A percentile compares a stretch with the other conserved stretches of the same genome.
Evolutionary conservation across 2,113 vertebrate species (phyloP).

Genomic region (Pelobates fuscus): DNA sequence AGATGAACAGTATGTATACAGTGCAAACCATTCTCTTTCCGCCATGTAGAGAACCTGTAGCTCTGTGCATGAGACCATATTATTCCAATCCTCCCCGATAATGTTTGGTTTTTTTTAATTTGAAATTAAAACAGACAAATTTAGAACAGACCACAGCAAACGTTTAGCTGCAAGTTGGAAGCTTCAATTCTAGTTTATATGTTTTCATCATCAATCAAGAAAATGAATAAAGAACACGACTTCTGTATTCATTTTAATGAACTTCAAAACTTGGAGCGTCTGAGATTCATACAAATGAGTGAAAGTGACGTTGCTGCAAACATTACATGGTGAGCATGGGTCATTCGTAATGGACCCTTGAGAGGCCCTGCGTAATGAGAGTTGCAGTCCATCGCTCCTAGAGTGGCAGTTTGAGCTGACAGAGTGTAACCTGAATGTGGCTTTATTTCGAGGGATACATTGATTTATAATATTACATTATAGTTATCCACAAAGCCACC

Average conservation of each 20-base stretch:
- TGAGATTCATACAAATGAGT: background rate
- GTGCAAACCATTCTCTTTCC: slow-evolving; percentile 43
- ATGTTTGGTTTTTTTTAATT: background rate
- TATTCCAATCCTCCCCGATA: slow-evolving; percentile 47
- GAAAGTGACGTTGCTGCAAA: too few relatives aligned
- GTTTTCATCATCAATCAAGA: background rate
- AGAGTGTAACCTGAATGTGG: too few relatives aligned
- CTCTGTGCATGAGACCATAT: slow-evolving; percentile 55
- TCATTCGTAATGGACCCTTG: too few relatives aligned
- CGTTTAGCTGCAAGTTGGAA: slow-evolving; percentile 39
- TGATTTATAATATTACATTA: too few relatives aligned
- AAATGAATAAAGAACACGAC: slow-evolving; percentile 44
- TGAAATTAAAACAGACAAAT: background rate
- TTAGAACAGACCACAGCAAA: too few relatives aligned
- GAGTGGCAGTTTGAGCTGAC: too few relatives aligned
- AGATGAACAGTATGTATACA: slow-evolving; percentile 74
- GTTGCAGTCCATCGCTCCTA: too few relatives aligned
- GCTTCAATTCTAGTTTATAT: slow-evolving; percentile 13
- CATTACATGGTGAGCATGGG: too few relatives aligned
- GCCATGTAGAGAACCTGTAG: slow-evolving; percentile 54
- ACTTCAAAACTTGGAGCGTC: slow-evolving; percentile 58
- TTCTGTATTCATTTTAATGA: slow-evolving; percentile 53
- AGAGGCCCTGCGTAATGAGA: too few relatives aligned
- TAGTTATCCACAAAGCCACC: too few relatives aligned
- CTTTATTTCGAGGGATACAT: too few relatives aligned